phyloP scores from a whole-genome alignment of 2,888 invertebrate genomes.

The Iphiclides podalirius region DNA sequence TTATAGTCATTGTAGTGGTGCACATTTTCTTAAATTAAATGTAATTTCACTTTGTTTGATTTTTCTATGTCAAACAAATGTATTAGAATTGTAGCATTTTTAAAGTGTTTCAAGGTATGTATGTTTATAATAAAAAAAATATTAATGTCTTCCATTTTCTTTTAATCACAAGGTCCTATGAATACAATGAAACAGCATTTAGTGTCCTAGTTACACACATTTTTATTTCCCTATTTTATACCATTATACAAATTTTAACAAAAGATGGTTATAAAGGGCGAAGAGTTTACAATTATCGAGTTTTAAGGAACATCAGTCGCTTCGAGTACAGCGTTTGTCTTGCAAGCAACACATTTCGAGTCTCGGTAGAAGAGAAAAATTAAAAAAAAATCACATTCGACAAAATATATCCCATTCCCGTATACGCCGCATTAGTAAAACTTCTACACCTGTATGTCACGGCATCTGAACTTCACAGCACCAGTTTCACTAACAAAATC shows the following conservation, averaged over 20 bases:
- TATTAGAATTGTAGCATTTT: slow-evolving; percentile 37
- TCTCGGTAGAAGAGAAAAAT: slow-evolving; percentile 58
- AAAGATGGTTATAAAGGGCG: slow-evolving; percentile 67
- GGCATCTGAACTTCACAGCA: slow-evolving; percentile 74
- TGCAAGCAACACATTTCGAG: slow-evolving; percentile 62
- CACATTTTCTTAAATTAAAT: slow-evolving; percentile 14
- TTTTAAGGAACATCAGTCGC: slow-evolving; percentile 73
- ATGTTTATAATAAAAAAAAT: slow-evolving; percentile 64
- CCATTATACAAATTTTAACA: slow-evolving; percentile 75
- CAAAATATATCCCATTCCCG: slow-evolving; percentile 51
- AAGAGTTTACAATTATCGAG: slow-evolving; percentile 54
- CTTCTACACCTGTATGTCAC: slow-evolving; percentile 57
- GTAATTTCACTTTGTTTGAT: slow-evolving; percentile 10
- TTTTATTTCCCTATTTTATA: slow-evolving; percentile 74
- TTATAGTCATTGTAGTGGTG: slow-evolving; percentile 13
- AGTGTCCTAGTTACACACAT: slow-evolving; percentile 75
- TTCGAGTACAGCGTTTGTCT: slow-evolving; percentile 58
- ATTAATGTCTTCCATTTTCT: slow-evolving; percentile 35
- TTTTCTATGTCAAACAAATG: slow-evolving; percentile 9
- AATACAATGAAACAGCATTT: slow-evolving; percentile 59
- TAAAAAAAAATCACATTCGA: slow-evolving; percentile 44
- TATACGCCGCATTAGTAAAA: slow-evolving; percentile 47
- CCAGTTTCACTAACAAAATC: slow-evolving; percentile 53
- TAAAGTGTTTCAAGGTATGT: slow-evolving; percentile 47
- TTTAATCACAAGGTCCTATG: slow-evolving; percentile 24